Conservation (phyloP, 2,888 invertebrate species). For the Tricholauxania praeusta region DNA sequence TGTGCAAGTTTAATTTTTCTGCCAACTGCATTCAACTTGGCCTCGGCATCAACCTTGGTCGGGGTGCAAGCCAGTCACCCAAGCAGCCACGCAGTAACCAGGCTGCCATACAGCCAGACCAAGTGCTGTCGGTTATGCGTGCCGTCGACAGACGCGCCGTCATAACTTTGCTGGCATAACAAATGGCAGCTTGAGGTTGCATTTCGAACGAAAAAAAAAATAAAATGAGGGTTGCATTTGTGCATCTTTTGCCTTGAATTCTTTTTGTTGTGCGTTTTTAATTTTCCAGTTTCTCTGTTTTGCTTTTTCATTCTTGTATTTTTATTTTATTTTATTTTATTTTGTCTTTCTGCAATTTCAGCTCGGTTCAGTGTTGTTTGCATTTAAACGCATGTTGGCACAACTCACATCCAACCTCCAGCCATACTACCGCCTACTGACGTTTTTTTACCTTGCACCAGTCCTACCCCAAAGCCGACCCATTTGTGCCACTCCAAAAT, state of each 20-base stretch:
- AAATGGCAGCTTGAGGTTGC: slow-evolving; percentile 30
- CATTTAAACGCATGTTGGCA: slow-evolving; percentile 28
- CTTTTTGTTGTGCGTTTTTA: neutral
- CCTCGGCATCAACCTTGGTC: slow-evolving; percentile 40
- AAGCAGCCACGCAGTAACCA: neutral
- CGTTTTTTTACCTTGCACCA: neutral
- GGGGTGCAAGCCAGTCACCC: slow-evolving; percentile 5
- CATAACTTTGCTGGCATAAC: slow-evolving; percentile 12
- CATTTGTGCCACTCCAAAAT: slow-evolving; percentile 9
- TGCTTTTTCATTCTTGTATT: neutral
- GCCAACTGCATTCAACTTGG: slow-evolving; percentile 30
- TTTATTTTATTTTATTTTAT: neutral
- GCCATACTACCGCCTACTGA: neutral
- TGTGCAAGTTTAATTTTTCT: slow-evolving; percentile 34
- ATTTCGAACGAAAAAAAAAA: slow-evolving; percentile 9
- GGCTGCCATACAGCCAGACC: neutral
- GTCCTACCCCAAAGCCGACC: neutral
- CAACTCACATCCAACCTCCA: slow-evolving; percentile 3
- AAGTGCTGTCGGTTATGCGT: slow-evolving; percentile 23
- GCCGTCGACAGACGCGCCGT: slow-evolving; percentile 30
- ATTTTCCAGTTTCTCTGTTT: neutral
- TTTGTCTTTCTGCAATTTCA: neutral
- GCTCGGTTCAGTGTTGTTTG: slow-evolving; percentile 16
- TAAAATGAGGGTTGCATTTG: slow-evolving; percentile 6
- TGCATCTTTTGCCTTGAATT: slow-evolving; percentile 9